phyloP scores from a whole-genome alignment of 2,797 vertebrate species.

The Leptatherina wallacei region DNA sequence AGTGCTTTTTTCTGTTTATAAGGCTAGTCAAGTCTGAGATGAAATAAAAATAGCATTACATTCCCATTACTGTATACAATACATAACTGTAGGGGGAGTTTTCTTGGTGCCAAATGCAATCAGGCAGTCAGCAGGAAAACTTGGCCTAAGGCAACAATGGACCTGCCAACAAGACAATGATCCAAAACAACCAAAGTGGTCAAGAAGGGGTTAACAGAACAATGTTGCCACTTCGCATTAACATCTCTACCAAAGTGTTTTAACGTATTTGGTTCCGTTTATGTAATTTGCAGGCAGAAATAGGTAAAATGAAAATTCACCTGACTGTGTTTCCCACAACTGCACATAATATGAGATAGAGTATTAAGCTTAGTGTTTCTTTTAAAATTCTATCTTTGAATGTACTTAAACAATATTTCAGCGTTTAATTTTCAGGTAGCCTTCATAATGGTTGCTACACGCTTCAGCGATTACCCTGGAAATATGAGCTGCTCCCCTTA shows the following conservation, averaged over 20 bases:
- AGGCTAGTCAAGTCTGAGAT: neutral
- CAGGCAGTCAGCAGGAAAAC: neutral
- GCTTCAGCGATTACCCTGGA: slow-evolving; percentile 53
- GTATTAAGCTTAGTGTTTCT: neutral
- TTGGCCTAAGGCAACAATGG: neutral
- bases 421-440: neutral
- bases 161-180: neutral
- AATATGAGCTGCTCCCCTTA: slow-evolving; percentile 41
- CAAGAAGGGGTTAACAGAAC: neutral
- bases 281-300: neutral
- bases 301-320: neutral
- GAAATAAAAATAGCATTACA: neutral
- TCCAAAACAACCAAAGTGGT: neutral
- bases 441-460: slow-evolving; percentile 26
- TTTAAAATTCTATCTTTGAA: neutral
- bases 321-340: neutral
- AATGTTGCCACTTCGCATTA: neutral
- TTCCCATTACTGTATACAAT: neutral
- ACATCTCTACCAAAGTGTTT: neutral
- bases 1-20: neutral
- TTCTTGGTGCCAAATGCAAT: neutral
- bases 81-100: neutral
- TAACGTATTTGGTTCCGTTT: neutral
- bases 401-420: neutral
- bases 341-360: neutral